A percentile compares a stretch with the other conserved stretches of the same genome.
Conservation (phyloP, 2,888 invertebrate species). For the Falcaria lacertinaria region DNA sequence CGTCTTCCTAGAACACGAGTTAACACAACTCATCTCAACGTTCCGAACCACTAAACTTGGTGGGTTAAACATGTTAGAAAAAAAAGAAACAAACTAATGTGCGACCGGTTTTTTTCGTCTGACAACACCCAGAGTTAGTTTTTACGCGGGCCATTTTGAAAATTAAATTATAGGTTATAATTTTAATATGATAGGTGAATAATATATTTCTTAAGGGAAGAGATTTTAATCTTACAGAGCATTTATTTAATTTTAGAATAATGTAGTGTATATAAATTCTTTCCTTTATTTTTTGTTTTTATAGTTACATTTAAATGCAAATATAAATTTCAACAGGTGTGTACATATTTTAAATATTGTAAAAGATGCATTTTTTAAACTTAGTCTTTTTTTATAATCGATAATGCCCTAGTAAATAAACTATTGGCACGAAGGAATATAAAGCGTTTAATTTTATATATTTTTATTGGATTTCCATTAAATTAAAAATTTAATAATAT, state of each 20-base stretch:
- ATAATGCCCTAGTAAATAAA: too few species aligned
- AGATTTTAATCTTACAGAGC: conserved; percentile 61
- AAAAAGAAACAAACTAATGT: conserved; percentile 64
- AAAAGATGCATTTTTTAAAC: too few species aligned
- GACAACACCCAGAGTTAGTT: conserved; percentile 66
- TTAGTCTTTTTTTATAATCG: too few species aligned
- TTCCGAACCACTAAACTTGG: conserved; percentile 53
- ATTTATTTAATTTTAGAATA: conserved; percentile 45
- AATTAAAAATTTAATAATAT: too few species aligned
- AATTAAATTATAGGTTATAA: conserved; percentile 79
- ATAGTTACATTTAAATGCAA: too few species aligned
- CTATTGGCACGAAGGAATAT: too few species aligned
- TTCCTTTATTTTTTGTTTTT: conserved; percentile 28
- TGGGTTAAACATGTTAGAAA: conserved; percentile 44
- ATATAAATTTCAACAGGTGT: too few species aligned
- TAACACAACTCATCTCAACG: conserved; percentile 59
- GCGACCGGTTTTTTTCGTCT: conserved; percentile 68
- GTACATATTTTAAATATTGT: too few species aligned
- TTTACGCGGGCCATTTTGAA: conserved; percentile 65
- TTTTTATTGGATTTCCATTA: too few species aligned
- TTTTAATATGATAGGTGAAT: conserved; percentile 77
- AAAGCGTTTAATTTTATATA: too few species aligned
- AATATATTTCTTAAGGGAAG: conserved; percentile 64
- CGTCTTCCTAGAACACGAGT: conserved; percentile 55
- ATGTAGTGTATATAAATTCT: conserved; percentile 26